A percentile compares a stretch with the other conserved stretches of the same genome.
These are phyloP conservation scores for Nicator chloris DNA, from an alignment of 2,113 vertebrate genomes.

Conservation along the genomic window DNA sequence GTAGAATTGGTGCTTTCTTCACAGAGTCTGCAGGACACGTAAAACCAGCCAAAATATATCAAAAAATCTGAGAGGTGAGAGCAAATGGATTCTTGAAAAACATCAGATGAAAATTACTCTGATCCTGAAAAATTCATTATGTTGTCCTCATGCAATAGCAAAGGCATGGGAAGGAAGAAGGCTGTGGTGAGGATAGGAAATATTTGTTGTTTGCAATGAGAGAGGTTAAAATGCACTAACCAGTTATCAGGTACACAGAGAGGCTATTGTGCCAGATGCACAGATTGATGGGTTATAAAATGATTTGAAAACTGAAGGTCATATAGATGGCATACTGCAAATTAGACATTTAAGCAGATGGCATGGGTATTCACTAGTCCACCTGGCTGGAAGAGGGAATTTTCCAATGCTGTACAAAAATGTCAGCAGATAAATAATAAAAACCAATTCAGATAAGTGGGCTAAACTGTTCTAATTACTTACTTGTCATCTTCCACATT, in stretches of 20 bases:
- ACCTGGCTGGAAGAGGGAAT: conserved; percentile 22
- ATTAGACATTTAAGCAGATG: conserved; percentile 65
- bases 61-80: neutral
- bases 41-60: neutral
- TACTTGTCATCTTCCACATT: neutral
- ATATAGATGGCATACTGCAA: conserved; percentile 35
- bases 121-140: neutral
- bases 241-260: neutral
- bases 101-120: neutral
- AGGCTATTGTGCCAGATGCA: conserved; percentile 30
- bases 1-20: neutral
- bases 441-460: neutral
- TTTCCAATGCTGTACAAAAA: conserved; percentile 11
- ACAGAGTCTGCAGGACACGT: neutral
- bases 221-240: neutral
- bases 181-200: neutral
- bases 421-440: neutral
- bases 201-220: neutral
- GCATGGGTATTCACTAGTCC: conserved; percentile 25
- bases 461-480: neutral
- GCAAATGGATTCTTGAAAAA: neutral
- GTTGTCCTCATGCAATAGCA: neutral
- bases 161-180: neutral
- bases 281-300: conserved; percentile 51
- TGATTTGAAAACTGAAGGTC: conserved; percentile 53